These are phyloP conservation scores for Lycodopsis pacificus DNA, from an alignment of 2,797 vertebrate species.

Conservation along the genomic window DNA sequence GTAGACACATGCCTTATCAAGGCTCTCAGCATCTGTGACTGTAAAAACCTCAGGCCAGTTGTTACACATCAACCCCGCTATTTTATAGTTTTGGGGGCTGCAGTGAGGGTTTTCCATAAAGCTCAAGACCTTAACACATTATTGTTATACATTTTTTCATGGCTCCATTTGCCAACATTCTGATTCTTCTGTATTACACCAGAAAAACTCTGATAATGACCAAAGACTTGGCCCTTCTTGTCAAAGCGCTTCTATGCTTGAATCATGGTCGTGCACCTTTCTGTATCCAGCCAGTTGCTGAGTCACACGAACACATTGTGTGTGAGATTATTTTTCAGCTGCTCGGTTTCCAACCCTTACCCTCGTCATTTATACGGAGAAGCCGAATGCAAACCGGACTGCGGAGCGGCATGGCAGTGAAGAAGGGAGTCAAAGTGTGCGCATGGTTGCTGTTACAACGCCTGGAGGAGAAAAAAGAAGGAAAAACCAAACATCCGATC, in stretches of 20 bases:
- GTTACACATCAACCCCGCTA: slow-evolving; percentile 17
- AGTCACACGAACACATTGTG: slow-evolving; percentile 30
- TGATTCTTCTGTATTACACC: slow-evolving; percentile 17
- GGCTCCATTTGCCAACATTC: slow-evolving; percentile 13
- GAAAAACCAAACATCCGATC: slow-evolving; percentile 44
- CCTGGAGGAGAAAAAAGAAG: slow-evolving; percentile 23
- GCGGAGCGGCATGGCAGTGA: slow-evolving; percentile 19
- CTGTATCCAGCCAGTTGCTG: slow-evolving; percentile 12
- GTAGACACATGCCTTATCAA: slow-evolving; percentile 43
- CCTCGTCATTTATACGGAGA: slow-evolving; percentile 33
- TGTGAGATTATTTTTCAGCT: slow-evolving; percentile 3
- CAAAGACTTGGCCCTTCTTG: slow-evolving; percentile 13
- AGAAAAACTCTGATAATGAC: slow-evolving; percentile 7
- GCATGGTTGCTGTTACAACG: slow-evolving; percentile 37
- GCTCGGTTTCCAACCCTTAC: slow-evolving; percentile 30
- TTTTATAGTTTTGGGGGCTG: slow-evolving; percentile 21
- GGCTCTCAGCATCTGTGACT: slow-evolving; percentile 42
- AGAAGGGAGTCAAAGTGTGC: slow-evolving; percentile 18
- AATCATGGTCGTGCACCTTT: not conserved
- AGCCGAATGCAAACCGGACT: slow-evolving; percentile 30
- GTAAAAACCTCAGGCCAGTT: slow-evolving; percentile 38
- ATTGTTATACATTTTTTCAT: not conserved
- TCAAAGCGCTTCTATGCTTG: slow-evolving; percentile 11
- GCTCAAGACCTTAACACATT: not conserved
- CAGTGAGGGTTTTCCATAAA: slow-evolving; percentile 10